Evolutionary conservation across 2,888 invertebrate genomes (phyloP), one percentile per base, ranked within the genome.

Genomic region (Chouioia cunea): DNA sequence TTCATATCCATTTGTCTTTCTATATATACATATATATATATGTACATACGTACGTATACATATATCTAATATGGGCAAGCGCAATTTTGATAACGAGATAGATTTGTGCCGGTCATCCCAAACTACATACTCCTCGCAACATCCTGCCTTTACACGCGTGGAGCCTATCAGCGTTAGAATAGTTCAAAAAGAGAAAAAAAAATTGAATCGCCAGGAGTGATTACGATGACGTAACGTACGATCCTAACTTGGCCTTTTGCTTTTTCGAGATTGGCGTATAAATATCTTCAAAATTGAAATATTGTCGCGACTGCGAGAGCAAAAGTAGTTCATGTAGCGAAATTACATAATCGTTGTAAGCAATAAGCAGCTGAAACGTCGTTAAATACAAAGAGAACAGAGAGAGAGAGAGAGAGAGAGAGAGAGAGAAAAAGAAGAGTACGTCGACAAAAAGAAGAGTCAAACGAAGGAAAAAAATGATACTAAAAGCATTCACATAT

Each of bases 51-150:
- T 36, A 36, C 36, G 6, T 36, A 36, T 36, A 10, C 27, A 27
- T n/a, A n/a, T n/a, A n/a, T n/a, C 27, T 6, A 27, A 27, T 36
- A 12, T 12, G 36, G 10, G 36, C 36, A 10, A 59, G 23, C 47
- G n/a, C 54, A 1, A 50, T 64, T 64, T 59, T 47, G 22, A 27
- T 60, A 70, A 70, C 54, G 23, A 70, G 65, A 50, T 50, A 16
- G 48, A 58, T 70, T 70, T 56, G 59, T 59, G 43, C 23, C 20
- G 15, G 48, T 60, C 46, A 36, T 65, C 52, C 44, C 23, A 59
- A 58, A 48, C 36, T 3, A n/a, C n/a, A 54, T 16, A 64, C 23
- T 54, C 14, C 36, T 36, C 36, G 36, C 36, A 36, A 36, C 36
- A 36, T 36, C 36, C 53, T 53, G 53, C 53, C 4, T 15, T 10